Evolutionary conservation across 2,113 vertebrate species (phyloP).

Genomic region (Varanus komodoensis): DNA sequence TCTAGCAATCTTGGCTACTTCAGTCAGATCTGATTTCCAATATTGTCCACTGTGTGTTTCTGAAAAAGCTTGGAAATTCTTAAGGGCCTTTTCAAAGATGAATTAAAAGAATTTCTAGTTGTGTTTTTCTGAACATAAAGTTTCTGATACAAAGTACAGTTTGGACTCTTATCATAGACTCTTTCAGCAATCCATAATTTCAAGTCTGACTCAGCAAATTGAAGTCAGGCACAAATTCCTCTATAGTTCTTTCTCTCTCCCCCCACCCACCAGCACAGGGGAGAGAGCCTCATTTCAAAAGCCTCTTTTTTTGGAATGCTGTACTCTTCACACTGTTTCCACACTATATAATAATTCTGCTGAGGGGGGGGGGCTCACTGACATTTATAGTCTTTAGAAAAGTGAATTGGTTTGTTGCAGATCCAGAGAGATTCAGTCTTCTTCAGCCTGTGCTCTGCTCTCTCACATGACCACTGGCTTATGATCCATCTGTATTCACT

Average conservation of each 20-base stretch:
- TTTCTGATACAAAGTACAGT: not conserved
- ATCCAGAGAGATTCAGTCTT: not conserved
- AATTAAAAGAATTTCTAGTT: not conserved
- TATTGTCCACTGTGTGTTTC: not conserved
- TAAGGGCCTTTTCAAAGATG: not conserved
- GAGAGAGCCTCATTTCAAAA: not conserved
- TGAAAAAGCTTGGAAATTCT: not conserved
- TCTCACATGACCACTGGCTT: not conserved
- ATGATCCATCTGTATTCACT: not conserved
- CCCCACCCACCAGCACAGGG: too few relatives aligned
- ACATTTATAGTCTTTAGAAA: not conserved
- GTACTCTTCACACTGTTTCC: not conserved
- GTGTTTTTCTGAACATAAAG: not conserved
- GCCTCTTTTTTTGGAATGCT: not conserved
- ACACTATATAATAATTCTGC: not conserved
- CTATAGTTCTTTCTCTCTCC: not conserved
- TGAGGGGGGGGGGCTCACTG: not conserved
- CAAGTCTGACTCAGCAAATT: constrained; percentile 6
- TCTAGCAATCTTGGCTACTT: constrained; percentile 7
- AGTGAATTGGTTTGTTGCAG: not conserved
- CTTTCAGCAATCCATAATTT: constrained; percentile 1
- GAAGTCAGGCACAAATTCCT: not conserved
- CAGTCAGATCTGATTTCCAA: not conserved
- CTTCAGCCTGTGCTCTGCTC: not conserved
- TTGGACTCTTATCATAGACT: constrained; percentile 1